These are phyloP conservation scores for Neodontobutis hainanensis DNA, from an alignment of 2,113 vertebrate genomes.

Conservation along the genomic window DNA sequence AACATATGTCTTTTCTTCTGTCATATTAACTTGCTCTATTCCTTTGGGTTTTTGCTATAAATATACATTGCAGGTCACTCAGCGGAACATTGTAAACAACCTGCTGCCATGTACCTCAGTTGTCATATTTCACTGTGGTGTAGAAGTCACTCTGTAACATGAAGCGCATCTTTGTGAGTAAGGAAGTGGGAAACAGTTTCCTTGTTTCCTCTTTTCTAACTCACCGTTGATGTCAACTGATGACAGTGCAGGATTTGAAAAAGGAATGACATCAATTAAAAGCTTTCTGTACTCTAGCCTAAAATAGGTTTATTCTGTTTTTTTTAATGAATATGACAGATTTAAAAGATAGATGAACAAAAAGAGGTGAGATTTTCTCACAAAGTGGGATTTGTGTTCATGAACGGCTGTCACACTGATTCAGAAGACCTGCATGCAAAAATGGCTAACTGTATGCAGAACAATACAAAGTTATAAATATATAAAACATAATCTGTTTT, in stretches of 20 bases:
- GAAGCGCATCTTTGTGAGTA: constrained; percentile 7
- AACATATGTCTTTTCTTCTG: background rate
- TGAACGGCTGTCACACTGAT: background rate
- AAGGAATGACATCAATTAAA: constrained; percentile 21
- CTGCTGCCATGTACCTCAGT: background rate
- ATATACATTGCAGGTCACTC: background rate
- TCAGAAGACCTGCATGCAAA: no score
- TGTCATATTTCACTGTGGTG: constrained; percentile 1
- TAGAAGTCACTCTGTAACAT: constrained; percentile 10
- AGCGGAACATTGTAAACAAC: constrained; percentile 5
- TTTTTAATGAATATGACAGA: background rate
- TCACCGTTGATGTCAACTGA: background rate
- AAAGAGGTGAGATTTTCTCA: constrained; percentile 4
- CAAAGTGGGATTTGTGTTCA: constrained; percentile 11
- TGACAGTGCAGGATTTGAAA: background rate
- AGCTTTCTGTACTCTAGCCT: background rate
- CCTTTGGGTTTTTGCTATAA: background rate
- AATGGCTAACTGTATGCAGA: no score
- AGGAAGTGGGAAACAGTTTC: constrained; percentile 27
- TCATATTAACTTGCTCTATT: background rate
- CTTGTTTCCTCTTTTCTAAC: constrained; percentile 31
- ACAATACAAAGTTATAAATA: background rate
- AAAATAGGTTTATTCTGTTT: background rate
- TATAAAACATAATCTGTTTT: no score
- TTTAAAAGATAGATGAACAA: background rate